A percentile compares a stretch with the other conserved stretches of the same genome.
These are phyloP conservation scores for Erpobdella octoculata DNA, from an alignment of 2,888 invertebrate genomes.

Conservation along the genomic window DNA sequence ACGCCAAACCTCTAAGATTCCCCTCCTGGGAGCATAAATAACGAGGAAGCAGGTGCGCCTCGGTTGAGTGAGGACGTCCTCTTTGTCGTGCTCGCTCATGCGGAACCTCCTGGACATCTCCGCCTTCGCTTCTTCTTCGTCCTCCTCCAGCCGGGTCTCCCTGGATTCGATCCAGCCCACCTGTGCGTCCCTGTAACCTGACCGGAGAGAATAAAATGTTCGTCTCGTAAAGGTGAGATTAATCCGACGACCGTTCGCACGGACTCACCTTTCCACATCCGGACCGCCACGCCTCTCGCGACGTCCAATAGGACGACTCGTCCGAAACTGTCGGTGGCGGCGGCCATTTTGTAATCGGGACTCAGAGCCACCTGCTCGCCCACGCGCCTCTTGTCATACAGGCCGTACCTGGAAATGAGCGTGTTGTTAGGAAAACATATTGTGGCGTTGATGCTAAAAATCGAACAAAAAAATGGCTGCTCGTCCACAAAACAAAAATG, in stretches of 20 bases:
- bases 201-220: conserved; percentile 14
- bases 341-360: conserved; percentile 71
- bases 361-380: conserved; percentile 70
- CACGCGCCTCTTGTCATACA: conserved; percentile 70
- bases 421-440: no score
- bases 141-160: conserved; percentile 52
- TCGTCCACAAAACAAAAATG: no score
- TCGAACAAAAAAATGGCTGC: no score
- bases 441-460: no score
- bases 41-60: conserved; percentile 66
- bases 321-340: conserved; percentile 75
- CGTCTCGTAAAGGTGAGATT: not conserved
- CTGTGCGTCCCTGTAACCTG: conserved; percentile 83
- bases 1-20: conserved; percentile 68
- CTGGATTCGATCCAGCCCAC: conserved; percentile 81
- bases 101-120: not conserved
- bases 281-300: conserved; percentile 66
- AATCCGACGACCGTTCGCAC: not conserved
- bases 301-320: conserved; percentile 79
- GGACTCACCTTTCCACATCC: conserved; percentile 75
- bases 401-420: conserved; percentile 70
- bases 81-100: not conserved
- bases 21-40: conserved; percentile 84
- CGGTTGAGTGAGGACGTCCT: conserved; percentile 5
- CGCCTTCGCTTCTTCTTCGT: conserved; percentile 20